Percentiles rank a stretch among this genome's conserved stretches.
Conservation (phyloP, 2,888 invertebrate species). For the Cybosia mesomella region DNA sequence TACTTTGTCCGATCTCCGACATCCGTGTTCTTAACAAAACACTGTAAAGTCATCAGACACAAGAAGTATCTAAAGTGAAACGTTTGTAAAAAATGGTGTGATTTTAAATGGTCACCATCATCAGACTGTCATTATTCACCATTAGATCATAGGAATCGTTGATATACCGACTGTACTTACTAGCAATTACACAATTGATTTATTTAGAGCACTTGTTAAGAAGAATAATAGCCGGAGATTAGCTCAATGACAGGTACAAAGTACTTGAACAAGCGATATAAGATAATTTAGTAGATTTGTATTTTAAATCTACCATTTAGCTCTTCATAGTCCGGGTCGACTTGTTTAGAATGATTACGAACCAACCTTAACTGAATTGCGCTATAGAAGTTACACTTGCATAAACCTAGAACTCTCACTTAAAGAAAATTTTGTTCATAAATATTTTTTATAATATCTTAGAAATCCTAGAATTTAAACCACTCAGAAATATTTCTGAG, state of each 20-base stretch:
- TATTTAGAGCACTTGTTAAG: slow-evolving; percentile 8
- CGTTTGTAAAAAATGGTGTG: slow-evolving; percentile 22
- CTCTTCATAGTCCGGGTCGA: neutral
- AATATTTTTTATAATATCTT: too few species aligned
- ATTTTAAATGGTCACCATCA: slow-evolving; percentile 31
- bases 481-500: too few species aligned
- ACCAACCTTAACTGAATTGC: too few species aligned
- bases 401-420: too few species aligned
- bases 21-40: neutral
- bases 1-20: neutral
- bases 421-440: too few species aligned
- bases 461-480: too few species aligned
- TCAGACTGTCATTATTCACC: slow-evolving; percentile 32
- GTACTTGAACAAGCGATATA: slow-evolving; percentile 2
- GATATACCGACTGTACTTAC: slow-evolving; percentile 23
- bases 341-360: neutral
- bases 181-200: slow-evolving; percentile 24
- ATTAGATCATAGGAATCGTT: slow-evolving; percentile 28
- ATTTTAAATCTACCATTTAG: neutral
- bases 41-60: neutral
- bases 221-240: slow-evolving; percentile 5
- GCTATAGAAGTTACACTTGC: too few species aligned
- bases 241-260: slow-evolving; percentile 3
- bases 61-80: slow-evolving; percentile 25
- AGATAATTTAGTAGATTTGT: neutral